Conservation (phyloP, 1,140 invertebrate species). For the Trinorchestia longiramus region DNA sequence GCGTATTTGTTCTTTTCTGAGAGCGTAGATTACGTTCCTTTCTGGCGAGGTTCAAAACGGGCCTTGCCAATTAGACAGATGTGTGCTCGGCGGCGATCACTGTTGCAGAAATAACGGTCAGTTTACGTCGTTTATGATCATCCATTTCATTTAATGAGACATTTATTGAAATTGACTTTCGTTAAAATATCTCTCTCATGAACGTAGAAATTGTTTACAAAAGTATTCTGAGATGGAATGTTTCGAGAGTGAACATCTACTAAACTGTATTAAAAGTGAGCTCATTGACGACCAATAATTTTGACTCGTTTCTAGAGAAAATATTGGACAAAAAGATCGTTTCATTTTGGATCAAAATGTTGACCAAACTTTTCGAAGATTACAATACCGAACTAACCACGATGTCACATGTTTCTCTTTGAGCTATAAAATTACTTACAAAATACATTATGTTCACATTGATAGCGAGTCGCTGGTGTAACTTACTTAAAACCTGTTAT, state of each 20-base stretch:
- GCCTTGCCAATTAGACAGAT: neutral
- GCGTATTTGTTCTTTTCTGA: neutral
- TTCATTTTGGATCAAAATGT: too few relatives aligned
- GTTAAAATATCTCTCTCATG: neutral
- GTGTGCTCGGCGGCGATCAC: neutral
- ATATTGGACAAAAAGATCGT: neutral
- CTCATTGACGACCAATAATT: too few relatives aligned
- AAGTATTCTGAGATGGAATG: neutral
- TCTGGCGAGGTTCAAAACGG: neutral
- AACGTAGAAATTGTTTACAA: neutral
- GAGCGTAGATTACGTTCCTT: neutral
- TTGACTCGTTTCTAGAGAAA: neutral
- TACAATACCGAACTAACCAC: too few relatives aligned
- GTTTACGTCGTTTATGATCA: neutral
- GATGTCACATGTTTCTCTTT: too few relatives aligned
- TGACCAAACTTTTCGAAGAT: too few relatives aligned
- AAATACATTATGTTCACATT: neutral
- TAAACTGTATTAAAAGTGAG: neutral
- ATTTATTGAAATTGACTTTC: neutral
- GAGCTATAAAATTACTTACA: too few relatives aligned
- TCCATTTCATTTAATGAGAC: neutral
- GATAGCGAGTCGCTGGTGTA: neutral
- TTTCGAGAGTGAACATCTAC: neutral
- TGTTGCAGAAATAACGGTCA: neutral
- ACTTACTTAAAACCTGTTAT: neutral